These are phyloP conservation scores for Nephila pilipes DNA, from an alignment of 1,140 invertebrate species.

Conservation along the genomic window DNA sequence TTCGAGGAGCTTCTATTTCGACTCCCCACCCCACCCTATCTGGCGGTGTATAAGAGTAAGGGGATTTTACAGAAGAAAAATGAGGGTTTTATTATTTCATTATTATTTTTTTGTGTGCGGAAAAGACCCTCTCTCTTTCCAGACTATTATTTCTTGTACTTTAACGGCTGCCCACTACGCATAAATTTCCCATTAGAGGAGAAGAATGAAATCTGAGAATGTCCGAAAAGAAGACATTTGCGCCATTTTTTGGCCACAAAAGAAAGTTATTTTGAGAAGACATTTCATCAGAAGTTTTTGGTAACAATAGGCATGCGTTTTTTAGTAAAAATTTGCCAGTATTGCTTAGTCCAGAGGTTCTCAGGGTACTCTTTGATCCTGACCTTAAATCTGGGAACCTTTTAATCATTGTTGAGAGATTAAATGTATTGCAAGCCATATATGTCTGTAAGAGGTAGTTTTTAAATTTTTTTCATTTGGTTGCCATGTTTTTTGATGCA, in stretches of 20 bases:
- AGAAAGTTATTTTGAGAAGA: background rate
- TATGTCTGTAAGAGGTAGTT: no score
- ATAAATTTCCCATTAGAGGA: constrained; percentile 71
- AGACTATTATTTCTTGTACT: constrained; percentile 47
- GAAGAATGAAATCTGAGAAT: constrained; percentile 52
- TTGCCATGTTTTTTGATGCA: no score
- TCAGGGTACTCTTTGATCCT: no score
- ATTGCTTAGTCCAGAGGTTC: no score
- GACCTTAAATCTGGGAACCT: no score
- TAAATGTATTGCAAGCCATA: no score
- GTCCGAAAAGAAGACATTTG: constrained; percentile 34
- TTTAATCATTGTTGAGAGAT: no score
- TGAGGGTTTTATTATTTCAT: constrained; percentile 57
- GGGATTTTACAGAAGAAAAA: constrained; percentile 72
- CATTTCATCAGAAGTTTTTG: background rate
- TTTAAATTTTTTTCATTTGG: no score
- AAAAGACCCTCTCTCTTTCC: background rate
- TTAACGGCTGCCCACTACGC: constrained; percentile 11
- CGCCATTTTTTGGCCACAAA: background rate
- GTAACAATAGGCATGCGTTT: background rate
- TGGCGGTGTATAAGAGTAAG: constrained; percentile 31
- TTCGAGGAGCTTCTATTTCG: constrained; percentile 40
- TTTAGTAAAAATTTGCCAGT: background rate
- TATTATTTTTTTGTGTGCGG: constrained; percentile 17
- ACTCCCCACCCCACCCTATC: background rate